Evolutionary conservation across 2,113 vertebrate species (phyloP), one percentile per base, ranked within the genome.

Genomic region (Strigops habroptila): DNA sequence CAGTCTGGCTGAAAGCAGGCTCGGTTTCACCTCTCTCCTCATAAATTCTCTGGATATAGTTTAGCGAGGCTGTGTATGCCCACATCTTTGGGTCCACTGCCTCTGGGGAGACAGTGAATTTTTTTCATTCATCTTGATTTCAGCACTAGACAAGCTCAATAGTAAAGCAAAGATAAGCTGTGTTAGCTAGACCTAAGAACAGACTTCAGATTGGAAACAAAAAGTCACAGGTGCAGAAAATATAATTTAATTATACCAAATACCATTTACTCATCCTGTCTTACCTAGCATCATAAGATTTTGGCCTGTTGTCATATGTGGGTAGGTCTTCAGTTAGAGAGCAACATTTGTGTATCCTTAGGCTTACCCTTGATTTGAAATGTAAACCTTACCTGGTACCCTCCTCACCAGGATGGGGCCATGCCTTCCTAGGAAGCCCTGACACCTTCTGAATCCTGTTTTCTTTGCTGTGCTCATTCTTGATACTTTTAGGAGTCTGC

Each of bases 281-380:
- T 64, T 62, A 24, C 8, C 11, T 35, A 39, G 8, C 9, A 74
- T 69, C 17, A 46, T 43, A 57, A 74, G 41, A 59, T 70, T 81
- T 69, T 88, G 18, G 3, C 22, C 21, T 49, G 18, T 53, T 74
- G 8, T 22, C 23, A 49, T 9, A 9, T 33, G 7, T 27, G 65
- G 21, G 27, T 43, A 91, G 31, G 9, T 3, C 17, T 91, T 78
- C 22, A 17, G 4, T 25, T 64, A 75, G 27, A 90, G 14, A 84
- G 10, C 8, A 59, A 18, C 15, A 23, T n/a, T 30, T 68, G 7
- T 2, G 0, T n/a, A 41, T 8, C 1, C 12, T 37, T 44, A 49
- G 24, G 6, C 11, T 55, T 62, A 80, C 4, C 6, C n/a, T 76
- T 1, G 1, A 18, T 57, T 74, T 65, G 68, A 86, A 83, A 65